A percentile compares a stretch with the other conserved stretches of the same genome.
These are phyloP conservation scores for Porites evermanni DNA, from an alignment of 92 coral and sea anemone genomes.

Conservation along the genomic window DNA sequence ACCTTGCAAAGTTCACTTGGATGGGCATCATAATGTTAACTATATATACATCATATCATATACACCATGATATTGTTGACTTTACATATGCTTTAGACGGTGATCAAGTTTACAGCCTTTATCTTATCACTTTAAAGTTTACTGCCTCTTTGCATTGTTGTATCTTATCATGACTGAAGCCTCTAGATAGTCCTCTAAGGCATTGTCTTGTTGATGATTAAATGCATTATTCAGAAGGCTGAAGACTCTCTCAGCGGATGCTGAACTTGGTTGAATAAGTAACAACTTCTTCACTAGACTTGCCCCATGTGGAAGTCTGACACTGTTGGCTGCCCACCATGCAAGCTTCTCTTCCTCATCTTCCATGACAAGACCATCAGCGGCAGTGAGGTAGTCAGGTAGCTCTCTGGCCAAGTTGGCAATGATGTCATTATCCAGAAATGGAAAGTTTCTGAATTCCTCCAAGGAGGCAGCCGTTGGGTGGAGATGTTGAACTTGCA, in stretches of 20 bases:
- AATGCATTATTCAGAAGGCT: not conserved
- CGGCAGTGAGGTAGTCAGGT: slow-evolving; percentile 69
- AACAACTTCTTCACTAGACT: slow-evolving; percentile 55
- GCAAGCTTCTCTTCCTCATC: slow-evolving; percentile 47
- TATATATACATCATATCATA: slow-evolving; percentile 40
- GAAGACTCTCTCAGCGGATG: not conserved
- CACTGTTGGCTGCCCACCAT: slow-evolving; percentile 54
- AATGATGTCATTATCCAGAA: slow-evolving; percentile 68
- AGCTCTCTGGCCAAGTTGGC: slow-evolving; percentile 71
- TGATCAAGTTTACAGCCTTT: slow-evolving; percentile 6
- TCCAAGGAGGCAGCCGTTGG: slow-evolving; percentile 57
- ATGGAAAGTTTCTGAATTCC: slow-evolving; percentile 74
- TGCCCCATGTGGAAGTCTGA: slow-evolving; percentile 53
- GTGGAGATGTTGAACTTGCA: slow-evolving; percentile 42
- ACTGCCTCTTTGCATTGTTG: slow-evolving; percentile 69
- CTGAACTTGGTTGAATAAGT: slow-evolving; percentile 57
- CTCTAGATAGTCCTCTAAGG: slow-evolving; percentile 71
- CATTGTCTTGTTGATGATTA: slow-evolving; percentile 69
- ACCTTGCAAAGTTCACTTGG: slow-evolving; percentile 48
- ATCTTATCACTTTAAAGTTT: slow-evolving; percentile 19
- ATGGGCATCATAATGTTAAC: slow-evolving; percentile 43
- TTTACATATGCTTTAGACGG: slow-evolving; percentile 46
- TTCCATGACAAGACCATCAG: slow-evolving; percentile 72
- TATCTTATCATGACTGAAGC: slow-evolving; percentile 70
- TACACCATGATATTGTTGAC: slow-evolving; percentile 42